Evolutionary conservation across 1,140 invertebrate genomes (phyloP).

Genomic region (Pogonus chalceus): DNA sequence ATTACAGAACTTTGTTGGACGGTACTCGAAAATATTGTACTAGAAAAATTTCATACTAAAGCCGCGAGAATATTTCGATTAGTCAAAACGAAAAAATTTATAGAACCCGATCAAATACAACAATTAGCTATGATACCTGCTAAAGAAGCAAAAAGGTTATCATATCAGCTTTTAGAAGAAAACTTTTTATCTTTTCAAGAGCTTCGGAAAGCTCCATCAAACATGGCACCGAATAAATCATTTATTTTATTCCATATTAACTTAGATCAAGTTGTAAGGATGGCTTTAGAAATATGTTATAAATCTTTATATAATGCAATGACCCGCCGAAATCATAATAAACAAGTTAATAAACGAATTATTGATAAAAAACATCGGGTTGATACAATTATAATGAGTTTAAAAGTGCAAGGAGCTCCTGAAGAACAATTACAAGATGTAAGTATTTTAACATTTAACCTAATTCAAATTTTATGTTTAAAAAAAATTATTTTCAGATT

Average conservation of each 20-base stretch:
- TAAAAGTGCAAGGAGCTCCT: constrained; percentile 62
- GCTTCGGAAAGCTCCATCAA: constrained; percentile 47
- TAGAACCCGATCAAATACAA: constrained; percentile 83
- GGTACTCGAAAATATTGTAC: constrained; percentile 63
- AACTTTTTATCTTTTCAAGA: constrained; percentile 69
- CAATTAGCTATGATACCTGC: constrained; percentile 78
- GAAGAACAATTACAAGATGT: constrained; percentile 69
- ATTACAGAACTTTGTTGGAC: constrained; percentile 55
- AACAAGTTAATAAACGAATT: constrained; percentile 55
- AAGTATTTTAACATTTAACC: constrained; percentile 25
- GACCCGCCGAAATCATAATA: constrained; percentile 49
- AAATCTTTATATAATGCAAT: constrained; percentile 65
- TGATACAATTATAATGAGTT: constrained; percentile 63
- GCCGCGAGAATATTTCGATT: constrained; percentile 78
- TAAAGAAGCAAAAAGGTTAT: constrained; percentile 77
- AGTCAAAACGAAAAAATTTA: constrained; percentile 62
- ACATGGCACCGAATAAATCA: constrained; percentile 48
- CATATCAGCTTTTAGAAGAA: constrained; percentile 71
- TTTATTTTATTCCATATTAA: constrained; percentile 70
- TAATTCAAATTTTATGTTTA: constrained; percentile 12
- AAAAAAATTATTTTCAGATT: constrained; percentile 43
- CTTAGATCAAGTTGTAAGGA: constrained; percentile 56
- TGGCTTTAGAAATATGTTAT: constrained; percentile 62
- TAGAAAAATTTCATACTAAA: constrained; percentile 76
- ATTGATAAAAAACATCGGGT: constrained; percentile 78